A percentile compares a stretch with the other conserved stretches of the same genome.
These are phyloP conservation scores for Girardia tigrina DNA, from an alignment of 2,888 invertebrate genomes.

Conservation along the genomic window DNA sequence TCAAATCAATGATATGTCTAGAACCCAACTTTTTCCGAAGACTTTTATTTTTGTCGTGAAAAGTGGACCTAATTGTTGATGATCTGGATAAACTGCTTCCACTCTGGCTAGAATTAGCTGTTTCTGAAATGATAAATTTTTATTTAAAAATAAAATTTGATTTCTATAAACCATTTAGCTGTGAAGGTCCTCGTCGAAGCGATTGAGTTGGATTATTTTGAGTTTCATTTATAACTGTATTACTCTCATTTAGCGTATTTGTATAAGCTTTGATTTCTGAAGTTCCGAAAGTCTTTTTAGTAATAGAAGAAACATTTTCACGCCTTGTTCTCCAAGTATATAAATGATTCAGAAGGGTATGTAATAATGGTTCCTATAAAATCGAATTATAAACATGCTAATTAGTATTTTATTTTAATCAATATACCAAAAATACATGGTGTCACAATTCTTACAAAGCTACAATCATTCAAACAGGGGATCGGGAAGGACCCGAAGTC, in stretches of 20 bases:
- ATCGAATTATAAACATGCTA: too few relatives aligned
- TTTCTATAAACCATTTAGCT: not conserved
- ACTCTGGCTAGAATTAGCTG: not conserved
- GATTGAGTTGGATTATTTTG: not conserved
- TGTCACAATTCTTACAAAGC: too few relatives aligned
- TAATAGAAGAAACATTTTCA: not conserved
- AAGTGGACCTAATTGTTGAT: not conserved
- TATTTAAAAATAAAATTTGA: not conserved
- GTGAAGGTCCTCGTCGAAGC: not conserved
- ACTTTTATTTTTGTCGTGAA: slow-evolving; percentile 13
- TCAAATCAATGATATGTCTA: slow-evolving; percentile 17
- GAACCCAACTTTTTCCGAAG: not conserved
- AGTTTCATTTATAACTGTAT: not conserved
- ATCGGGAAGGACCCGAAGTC: too few relatives aligned
- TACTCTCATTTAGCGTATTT: not conserved
- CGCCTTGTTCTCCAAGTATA: not conserved
- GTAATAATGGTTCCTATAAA: slow-evolving; percentile 7
- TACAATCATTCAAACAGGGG: too few relatives aligned
- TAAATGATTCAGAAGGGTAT: slow-evolving; percentile 14
- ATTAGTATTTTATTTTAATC: too few relatives aligned
- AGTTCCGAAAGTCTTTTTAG: not conserved
- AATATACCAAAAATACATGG: too few relatives aligned
- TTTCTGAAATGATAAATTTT: not conserved
- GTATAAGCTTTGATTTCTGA: not conserved
- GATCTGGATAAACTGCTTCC: not conserved